These are phyloP conservation scores for Conger conger DNA, from an alignment of 2,113 vertebrate species.

Conservation along the genomic window DNA sequence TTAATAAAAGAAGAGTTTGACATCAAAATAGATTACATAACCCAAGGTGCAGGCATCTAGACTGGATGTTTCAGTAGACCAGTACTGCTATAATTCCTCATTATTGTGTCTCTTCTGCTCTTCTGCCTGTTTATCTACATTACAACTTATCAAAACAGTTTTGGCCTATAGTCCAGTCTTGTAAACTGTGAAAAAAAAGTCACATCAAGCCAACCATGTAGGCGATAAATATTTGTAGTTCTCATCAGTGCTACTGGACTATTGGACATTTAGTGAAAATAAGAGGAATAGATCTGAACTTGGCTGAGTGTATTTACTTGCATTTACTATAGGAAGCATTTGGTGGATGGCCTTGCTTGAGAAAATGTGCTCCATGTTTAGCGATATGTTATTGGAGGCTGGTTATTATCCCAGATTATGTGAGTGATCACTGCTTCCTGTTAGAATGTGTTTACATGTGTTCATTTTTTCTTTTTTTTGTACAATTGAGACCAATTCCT, in stretches of 20 bases:
- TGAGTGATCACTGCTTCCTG: too few species aligned
- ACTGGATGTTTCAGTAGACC: background rate
- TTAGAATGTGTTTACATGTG: too few species aligned
- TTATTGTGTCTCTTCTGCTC: background rate
- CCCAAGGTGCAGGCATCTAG: background rate
- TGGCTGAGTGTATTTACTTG: background rate
- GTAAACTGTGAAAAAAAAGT: too few species aligned
- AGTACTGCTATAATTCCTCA: background rate
- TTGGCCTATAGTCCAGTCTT: background rate
- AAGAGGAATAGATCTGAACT: background rate
- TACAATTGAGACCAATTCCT: too few species aligned
- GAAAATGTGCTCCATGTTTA: too few species aligned
- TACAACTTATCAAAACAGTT: too few species aligned
- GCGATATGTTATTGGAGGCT: too few species aligned
- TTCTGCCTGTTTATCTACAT: too few species aligned
- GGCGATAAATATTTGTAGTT: background rate
- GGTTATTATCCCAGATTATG: too few species aligned
- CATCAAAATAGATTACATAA: too few species aligned
- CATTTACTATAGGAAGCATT: background rate
- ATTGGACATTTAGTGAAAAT: background rate
- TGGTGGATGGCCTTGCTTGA: background rate
- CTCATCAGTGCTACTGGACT: background rate
- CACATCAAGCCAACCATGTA: background rate
- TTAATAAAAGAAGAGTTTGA: background rate
- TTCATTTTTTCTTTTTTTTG: too few species aligned